phyloP scores from a whole-genome alignment of 2,888 invertebrate genomes.

The Ametastegia equiseti region DNA sequence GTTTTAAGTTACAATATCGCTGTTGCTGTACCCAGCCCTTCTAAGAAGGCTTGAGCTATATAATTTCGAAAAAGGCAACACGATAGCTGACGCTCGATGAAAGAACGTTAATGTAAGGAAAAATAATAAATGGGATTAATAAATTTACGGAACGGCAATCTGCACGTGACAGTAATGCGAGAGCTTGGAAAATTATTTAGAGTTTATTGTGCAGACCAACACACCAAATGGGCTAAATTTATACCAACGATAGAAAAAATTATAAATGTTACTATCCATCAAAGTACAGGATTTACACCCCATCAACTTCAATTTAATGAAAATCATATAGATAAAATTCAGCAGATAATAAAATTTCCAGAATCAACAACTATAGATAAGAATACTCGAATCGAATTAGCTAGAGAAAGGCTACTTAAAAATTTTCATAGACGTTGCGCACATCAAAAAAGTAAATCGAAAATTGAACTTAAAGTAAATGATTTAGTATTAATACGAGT shows the following conservation, averaged over 20 bases:
- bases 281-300: constrained; percentile 4
- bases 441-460: constrained; percentile 1
- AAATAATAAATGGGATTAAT: too few species aligned
- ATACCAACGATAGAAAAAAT: constrained; percentile 15
- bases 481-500: constrained; percentile 5
- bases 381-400: not conserved
- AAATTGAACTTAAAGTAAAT: not conserved
- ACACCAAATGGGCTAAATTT: constrained; percentile 42
- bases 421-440: not conserved
- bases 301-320: constrained; percentile 6
- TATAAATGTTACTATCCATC: constrained; percentile 11
- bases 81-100: too few species aligned
- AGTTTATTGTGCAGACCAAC: constrained; percentile 21
- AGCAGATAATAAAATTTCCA: constrained; percentile 5
- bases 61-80: too few species aligned
- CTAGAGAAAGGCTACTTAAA: not conserved
- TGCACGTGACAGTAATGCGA: constrained; percentile 49
- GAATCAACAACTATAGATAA: not conserved
- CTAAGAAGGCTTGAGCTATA: too few species aligned
- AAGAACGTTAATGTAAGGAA: too few species aligned
- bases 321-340: not conserved
- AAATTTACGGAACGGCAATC: too few species aligned
- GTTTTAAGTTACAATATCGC: too few species aligned
- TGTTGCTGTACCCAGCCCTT: too few species aligned
- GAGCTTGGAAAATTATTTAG: constrained; percentile 48